Conservation (phyloP, 2,113 vertebrate genomes). For the Nothoprocta perdicaria region DNA sequence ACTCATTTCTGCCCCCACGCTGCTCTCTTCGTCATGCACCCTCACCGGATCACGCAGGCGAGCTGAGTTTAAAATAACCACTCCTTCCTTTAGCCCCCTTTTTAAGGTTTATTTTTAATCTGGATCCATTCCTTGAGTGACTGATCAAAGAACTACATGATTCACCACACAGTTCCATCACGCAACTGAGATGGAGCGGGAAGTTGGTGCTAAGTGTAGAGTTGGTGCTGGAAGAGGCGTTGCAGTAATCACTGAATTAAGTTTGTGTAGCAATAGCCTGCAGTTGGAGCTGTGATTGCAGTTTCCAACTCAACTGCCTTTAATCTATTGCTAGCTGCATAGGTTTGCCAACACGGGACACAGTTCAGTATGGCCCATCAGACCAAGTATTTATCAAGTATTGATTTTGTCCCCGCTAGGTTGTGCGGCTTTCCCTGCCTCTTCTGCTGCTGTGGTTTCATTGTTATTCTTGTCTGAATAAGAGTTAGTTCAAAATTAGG, state of each 20-base stretch:
- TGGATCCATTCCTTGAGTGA: not conserved
- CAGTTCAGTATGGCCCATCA: not conserved
- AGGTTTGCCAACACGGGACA: not conserved
- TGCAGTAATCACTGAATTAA: not conserved
- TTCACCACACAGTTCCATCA: not conserved
- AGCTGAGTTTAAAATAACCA: not conserved
- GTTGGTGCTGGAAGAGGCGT: not conserved
- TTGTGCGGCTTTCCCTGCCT: not conserved
- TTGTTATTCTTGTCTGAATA: slow-evolving; percentile 51
- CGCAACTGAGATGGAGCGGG: not conserved
- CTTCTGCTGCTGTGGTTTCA: slow-evolving; percentile 8
- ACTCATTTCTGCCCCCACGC: not conserved
- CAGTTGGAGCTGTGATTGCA: not conserved
- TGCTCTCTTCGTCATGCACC: not conserved
- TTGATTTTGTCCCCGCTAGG: not conserved
- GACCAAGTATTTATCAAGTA: slow-evolving; percentile 26
- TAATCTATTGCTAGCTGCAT: slow-evolving; percentile 1
- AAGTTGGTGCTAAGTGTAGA: not conserved
- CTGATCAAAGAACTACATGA: not conserved
- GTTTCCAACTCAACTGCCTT: not conserved
- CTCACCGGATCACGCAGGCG: not conserved
- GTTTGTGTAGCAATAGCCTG: not conserved
- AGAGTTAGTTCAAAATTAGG: slow-evolving; percentile 1
- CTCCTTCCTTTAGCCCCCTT: not conserved
- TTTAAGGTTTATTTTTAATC: slow-evolving; percentile 2